A percentile compares a stretch with the other conserved stretches of the same genome.
Evolutionary conservation across 2,888 invertebrate genomes (phyloP).

Genomic region (Drosophila helvetica): DNA sequence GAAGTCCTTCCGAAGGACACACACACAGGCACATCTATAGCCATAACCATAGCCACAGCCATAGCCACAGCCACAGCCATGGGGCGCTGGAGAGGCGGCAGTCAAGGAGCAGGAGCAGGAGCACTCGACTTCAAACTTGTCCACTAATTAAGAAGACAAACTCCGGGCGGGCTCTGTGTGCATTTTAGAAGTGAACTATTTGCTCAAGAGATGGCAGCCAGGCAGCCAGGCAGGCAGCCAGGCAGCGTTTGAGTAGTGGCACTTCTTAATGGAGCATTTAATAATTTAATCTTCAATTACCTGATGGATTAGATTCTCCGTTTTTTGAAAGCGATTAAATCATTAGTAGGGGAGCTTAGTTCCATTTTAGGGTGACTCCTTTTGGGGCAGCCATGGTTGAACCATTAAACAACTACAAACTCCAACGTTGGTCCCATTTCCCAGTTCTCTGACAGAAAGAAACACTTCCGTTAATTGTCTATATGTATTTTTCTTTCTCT

Average conservation of each 20-base stretch:
- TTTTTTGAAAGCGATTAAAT: background rate
- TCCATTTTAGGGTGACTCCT: no score
- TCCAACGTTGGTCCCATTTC: no score
- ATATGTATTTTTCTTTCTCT: no score
- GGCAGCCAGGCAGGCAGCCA: background rate
- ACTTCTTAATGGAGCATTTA: background rate
- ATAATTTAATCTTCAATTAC: background rate
- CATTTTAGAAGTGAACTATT: constrained; percentile 47
- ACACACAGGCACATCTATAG: constrained; percentile 35
- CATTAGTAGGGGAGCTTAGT: no score
- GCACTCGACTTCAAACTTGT: constrained; percentile 51
- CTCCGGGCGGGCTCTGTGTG: constrained; percentile 45
- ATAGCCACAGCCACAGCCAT: background rate
- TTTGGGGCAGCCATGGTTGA: background rate
- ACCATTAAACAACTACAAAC: constrained; percentile 34
- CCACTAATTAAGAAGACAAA: constrained; percentile 79
- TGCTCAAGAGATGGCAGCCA: constrained; percentile 19
- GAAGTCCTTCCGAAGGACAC: background rate
- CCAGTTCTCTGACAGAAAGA: no score
- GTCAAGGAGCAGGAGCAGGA: background rate
- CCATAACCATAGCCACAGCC: background rate
- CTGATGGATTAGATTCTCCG: background rate
- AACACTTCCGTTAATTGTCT: no score
- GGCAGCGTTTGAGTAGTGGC: background rate
- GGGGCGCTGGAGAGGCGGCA: background rate